phyloP scores from a whole-genome alignment of 2,797 vertebrate species.

The Platyrinchus mystaceus region DNA sequence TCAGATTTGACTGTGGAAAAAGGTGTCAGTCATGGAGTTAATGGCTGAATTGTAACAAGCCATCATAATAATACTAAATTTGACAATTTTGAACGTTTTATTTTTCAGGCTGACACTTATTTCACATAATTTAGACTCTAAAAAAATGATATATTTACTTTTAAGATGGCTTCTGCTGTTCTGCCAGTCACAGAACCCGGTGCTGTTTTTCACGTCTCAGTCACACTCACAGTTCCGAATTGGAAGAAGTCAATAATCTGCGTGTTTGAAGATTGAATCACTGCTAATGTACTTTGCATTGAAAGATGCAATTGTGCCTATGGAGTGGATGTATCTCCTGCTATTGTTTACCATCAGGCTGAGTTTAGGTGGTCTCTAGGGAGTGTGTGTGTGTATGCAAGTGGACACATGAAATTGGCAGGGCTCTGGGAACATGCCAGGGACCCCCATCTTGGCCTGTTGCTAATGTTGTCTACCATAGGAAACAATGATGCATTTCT shows the following conservation, averaged over 20 bases:
- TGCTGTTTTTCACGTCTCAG: neutral
- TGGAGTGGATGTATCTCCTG: neutral
- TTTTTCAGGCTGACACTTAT: neutral
- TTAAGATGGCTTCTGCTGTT: neutral
- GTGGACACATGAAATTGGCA: fast-evolving
- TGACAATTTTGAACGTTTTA: neutral
- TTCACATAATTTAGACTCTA: neutral
- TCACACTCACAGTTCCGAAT: neutral
- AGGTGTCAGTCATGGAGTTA: neutral
- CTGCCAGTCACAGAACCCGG: neutral
- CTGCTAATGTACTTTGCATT: neutral
- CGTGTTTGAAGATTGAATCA: neutral
- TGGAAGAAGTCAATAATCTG: neutral
- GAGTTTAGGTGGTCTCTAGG: neutral
- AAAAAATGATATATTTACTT: neutral
- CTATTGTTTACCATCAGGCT: neutral
- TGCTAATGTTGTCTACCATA: neutral
- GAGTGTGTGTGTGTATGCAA: neutral
- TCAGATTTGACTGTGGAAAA: neutral
- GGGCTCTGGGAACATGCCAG: fast-evolving
- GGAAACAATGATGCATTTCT: fast-evolving
- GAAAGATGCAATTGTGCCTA: neutral
- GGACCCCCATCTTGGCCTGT: neutral
- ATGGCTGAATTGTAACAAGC: neutral
- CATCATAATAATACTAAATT: neutral